Conservation (phyloP, 1,140 invertebrate species). For the Drosophila ohnishii region DNA sequence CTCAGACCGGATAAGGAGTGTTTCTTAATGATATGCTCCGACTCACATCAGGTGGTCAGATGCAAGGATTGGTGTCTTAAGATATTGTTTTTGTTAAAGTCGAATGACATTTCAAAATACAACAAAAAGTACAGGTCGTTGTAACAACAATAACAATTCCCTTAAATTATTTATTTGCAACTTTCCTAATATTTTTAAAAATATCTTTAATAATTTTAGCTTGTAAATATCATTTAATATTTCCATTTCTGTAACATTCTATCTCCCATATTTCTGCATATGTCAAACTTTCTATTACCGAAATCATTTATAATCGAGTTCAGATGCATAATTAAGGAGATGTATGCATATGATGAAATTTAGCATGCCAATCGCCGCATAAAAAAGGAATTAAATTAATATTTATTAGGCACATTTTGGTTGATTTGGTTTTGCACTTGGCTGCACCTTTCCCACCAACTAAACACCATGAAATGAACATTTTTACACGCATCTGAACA, state of each 20-base stretch:
- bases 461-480: conserved; percentile 12
- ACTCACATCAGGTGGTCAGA: too few relatives aligned
- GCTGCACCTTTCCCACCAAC: conserved; percentile 38
- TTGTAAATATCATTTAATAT: neutral
- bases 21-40: too few relatives aligned
- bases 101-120: too few relatives aligned
- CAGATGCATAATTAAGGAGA: conserved; percentile 35
- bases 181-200: neutral
- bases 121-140: too few relatives aligned
- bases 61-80: too few relatives aligned
- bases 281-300: conserved; percentile 17
- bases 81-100: too few relatives aligned
- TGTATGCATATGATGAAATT: conserved; percentile 28
- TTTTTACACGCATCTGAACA: conserved; percentile 20
- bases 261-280: neutral
- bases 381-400: conserved; percentile 47
- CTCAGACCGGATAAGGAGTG: too few relatives aligned
- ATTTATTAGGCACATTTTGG: conserved; percentile 73
- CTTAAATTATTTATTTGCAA: neutral
- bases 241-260: neutral
- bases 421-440: conserved; percentile 78
- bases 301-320: conserved; percentile 31
- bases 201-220: neutral
- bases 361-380: conserved; percentile 3
- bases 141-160: too few relatives aligned